Percentiles rank a stretch among this genome's conserved stretches.
These are phyloP conservation scores for Himantopus leucocephalus DNA, from an alignment of 2,113 vertebrate genomes.

Conservation along the genomic window DNA sequence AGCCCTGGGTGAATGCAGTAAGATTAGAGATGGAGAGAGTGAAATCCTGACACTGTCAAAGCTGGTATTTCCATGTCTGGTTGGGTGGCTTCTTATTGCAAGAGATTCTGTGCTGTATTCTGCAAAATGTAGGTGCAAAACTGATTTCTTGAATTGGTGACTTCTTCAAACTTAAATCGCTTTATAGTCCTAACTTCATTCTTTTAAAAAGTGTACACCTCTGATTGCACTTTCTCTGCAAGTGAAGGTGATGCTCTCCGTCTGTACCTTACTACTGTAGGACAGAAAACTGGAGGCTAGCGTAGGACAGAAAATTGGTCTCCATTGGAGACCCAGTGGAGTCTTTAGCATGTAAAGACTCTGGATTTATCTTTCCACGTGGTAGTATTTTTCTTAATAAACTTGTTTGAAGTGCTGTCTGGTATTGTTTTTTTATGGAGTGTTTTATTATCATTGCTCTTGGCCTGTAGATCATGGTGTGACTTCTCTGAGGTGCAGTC, in stretches of 20 bases:
- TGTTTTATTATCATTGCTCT: constrained; percentile 24
- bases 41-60: not conserved
- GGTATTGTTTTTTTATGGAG: not conserved
- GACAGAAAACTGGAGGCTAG: not conserved
- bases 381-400: constrained; percentile 36
- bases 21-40: not conserved
- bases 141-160: not conserved
- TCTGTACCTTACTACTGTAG: not conserved
- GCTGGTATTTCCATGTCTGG: not conserved
- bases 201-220: not conserved
- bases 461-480: not conserved
- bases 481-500: not conserved
- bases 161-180: not conserved
- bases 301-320: not conserved
- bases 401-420: constrained; percentile 41
- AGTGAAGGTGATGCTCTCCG: not conserved
- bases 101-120: not conserved
- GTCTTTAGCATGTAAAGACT: not conserved
- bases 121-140: not conserved
- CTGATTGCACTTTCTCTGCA: not conserved
- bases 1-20: not conserved
- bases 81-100: not conserved
- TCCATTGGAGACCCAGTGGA: not conserved
- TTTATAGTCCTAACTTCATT: not conserved
- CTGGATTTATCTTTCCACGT: not conserved